Evolutionary conservation across 2,113 vertebrate species (phyloP).

Genomic region (Silurus glanis): DNA sequence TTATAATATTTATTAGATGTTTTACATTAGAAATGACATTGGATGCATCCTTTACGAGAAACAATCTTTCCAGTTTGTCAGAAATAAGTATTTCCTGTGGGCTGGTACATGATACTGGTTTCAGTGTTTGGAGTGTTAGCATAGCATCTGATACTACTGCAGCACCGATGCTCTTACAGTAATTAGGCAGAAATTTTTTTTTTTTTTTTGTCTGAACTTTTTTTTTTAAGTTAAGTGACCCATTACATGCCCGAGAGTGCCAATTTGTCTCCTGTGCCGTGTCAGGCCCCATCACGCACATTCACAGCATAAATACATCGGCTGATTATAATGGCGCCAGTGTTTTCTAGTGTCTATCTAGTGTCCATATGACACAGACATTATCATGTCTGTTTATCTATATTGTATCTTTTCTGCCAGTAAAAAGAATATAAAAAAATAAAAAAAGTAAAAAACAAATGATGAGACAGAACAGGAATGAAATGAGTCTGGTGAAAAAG

Average conservation of each 20-base stretch:
- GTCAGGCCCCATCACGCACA: background rate
- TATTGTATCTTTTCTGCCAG: background rate
- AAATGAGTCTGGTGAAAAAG: background rate
- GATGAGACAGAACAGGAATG: background rate
- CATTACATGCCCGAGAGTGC: background rate
- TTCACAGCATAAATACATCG: slow-evolving; percentile 5
- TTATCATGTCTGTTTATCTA: background rate
- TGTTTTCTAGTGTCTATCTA: background rate
- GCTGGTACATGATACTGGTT: background rate
- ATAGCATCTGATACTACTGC: background rate
- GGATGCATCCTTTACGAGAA: background rate
- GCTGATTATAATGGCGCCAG: background rate
- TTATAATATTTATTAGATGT: background rate
- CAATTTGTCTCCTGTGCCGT: background rate
- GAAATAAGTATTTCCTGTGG: background rate
- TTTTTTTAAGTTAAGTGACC: background rate
- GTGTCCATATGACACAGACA: background rate
- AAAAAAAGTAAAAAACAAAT: background rate
- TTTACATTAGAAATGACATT: background rate
- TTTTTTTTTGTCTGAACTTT: background rate
- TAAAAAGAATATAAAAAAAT: too few species aligned
- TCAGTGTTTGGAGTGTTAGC: background rate
- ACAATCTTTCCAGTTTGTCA: background rate
- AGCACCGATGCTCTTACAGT: background rate
- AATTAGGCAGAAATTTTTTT: background rate